Conservation (phyloP, 2,888 invertebrate genomes). For the Andrena haemorrhoa region DNA sequence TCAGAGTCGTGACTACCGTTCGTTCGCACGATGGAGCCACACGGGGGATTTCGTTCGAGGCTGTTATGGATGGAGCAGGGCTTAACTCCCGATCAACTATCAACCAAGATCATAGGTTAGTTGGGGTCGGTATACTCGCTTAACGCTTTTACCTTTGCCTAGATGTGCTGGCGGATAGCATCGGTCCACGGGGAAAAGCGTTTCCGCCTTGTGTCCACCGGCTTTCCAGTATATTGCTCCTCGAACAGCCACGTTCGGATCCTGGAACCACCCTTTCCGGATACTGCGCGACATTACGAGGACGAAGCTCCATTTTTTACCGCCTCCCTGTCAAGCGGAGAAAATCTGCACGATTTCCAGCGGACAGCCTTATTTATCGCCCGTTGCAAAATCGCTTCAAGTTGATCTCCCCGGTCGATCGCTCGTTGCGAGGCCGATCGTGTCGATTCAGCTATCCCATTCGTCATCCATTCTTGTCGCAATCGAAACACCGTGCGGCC, state of each 20-base stretch:
- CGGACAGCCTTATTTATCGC: slow-evolving; percentile 57
- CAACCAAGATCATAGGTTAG: slow-evolving; percentile 78
- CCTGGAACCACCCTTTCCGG: no score
- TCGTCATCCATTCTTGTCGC: slow-evolving; percentile 40
- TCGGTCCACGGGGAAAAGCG: slow-evolving; percentile 46
- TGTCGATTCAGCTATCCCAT: slow-evolving; percentile 40
- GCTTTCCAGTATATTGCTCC: slow-evolving; percentile 12
- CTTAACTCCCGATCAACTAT: slow-evolving; percentile 78
- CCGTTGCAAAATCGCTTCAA: slow-evolving; percentile 40
- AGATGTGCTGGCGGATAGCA: slow-evolving; percentile 56
- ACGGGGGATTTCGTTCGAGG: slow-evolving; percentile 70
- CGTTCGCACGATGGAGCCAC: slow-evolving; percentile 77
- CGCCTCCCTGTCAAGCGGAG: neutral
- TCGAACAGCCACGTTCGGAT: neutral
- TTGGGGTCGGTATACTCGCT: slow-evolving; percentile 78
- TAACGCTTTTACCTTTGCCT: slow-evolving; percentile 74
- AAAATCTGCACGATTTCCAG: slow-evolving; percentile 34
- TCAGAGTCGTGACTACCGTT: slow-evolving; percentile 81
- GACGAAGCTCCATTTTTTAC: neutral
- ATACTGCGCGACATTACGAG: neutral
- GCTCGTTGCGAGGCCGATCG: slow-evolving; percentile 41
- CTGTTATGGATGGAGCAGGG: slow-evolving; percentile 69
- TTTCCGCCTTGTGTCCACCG: slow-evolving; percentile 10
- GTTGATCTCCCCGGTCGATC: slow-evolving; percentile 46
- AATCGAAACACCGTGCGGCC: slow-evolving; percentile 8